Base-by-base conservation (phyloP, 2,797 vertebrate species). In the Arrhamphus sclerolepis region DNA sequence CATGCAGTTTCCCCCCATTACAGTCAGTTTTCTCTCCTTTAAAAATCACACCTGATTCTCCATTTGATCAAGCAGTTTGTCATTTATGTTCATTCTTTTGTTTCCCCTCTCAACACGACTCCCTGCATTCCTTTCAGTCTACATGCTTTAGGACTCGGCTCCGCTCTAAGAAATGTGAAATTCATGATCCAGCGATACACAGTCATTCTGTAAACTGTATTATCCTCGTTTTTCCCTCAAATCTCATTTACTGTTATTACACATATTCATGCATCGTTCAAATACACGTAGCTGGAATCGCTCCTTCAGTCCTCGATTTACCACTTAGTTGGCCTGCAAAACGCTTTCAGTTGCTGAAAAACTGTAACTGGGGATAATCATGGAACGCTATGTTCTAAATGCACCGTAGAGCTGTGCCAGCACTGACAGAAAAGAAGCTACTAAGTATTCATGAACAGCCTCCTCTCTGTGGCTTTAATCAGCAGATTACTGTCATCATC, bases 371-470 rank as follows among this genome's bases (percentile, higher is more conserved):
- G 49, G 20, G n/a, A 52, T 18, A 67, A 68, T 43, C 60, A n/a
- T 3, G 39, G 47, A 60, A 80, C 66, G 63, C 52, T 65, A 20
- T 63, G 60, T 75, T 31, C 66, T 51, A 28, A 70, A 67, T 43
- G 66, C 26, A 51, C 11, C 22, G 20, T 7, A 14, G 20, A 67
- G 20, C 39, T 0, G 14, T 3, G 5, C 22, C 4, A 39, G 51
- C 39, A 39, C 26, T 7, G 55, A 63, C 41, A 43, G 56, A 69
- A 47, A 72, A 77, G 59, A 39, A 56, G 65, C 56, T 67, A 55
- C 46, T 71, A 66, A 61, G 41, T 81, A 81, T 80, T 85, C 75
- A 81, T 66, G 64, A 80, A 56, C 26, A 63, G 21, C 31, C 64
- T 10, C 38, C 57, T 39, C 18, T 29, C 16, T 10, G 38, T 13